Base-by-base conservation (phyloP, 2,888 invertebrate species). In the Drosophila hamatofila region DNA sequence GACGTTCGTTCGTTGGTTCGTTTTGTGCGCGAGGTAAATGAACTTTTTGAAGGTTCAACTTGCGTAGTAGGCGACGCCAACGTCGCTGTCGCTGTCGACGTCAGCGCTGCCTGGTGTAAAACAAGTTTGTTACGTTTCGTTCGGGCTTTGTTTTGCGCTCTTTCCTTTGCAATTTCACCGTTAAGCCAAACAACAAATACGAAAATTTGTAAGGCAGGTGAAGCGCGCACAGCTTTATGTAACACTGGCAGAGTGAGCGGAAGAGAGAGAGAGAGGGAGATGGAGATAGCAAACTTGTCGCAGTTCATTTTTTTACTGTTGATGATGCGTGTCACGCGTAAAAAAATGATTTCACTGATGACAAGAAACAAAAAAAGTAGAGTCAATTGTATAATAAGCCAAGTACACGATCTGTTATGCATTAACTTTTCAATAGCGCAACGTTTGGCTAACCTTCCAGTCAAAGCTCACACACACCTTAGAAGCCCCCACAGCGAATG, bases 1-100 rank as follows among this genome's bases (percentile, higher is more conserved):
- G 57, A 30, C 65, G 69, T 21, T 71, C 72, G 63, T 60, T 51
- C 64, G 76, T 35, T 75, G 58, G 75, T 62, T 68, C 63, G 75
- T 62, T 62, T 56, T 35, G 52, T 16, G n/a, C 25, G 23, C 23
- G 87, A 89, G 92, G 92, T 92, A 92, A 92, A 92, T 89, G 91
- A 92, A 92, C 92, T 90, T 92, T 91, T 92, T 92, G 77, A 77
- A 77, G 92, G 92, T 92, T 92, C 91, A 90, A 83, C 91, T 91
- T 90, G 90, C 90, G 90, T 91, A 90, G 83, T 83, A 87, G 67
- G 73, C 85, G 61, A 82, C 78, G 75, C 49, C 55, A 51, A 54
- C 81, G 69, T 49, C 64, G 55, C 12, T 18, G 59, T 2, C 35
- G 37, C 5, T 2, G 52, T 27, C 61, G 44, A 44, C 59, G 55